These are phyloP conservation scores for Neotoma lepida DNA, from an alignment of 2,113 vertebrate species.

Conservation along the genomic window DNA sequence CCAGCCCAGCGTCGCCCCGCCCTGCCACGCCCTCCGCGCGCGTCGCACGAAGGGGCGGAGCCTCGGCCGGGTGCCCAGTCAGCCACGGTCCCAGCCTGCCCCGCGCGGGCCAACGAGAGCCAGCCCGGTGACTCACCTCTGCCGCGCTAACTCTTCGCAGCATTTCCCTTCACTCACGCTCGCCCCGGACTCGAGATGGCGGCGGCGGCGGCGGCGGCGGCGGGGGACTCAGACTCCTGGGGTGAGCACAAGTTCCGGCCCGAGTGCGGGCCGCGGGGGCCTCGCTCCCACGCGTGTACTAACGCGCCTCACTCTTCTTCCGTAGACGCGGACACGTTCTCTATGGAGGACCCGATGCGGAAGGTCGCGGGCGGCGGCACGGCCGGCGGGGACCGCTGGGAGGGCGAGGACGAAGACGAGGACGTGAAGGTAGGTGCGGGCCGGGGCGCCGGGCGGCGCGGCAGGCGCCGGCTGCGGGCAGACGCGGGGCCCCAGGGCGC, in stretches of 20 bases:
- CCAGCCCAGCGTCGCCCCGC: background rate
- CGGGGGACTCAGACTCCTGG: constrained; percentile 92
- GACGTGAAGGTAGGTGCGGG: constrained; percentile 90
- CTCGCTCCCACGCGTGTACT: background rate
- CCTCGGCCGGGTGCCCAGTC: background rate
- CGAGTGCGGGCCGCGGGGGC: constrained; percentile 75
- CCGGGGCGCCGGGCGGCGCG: background rate
- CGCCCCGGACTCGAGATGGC: constrained; percentile 75
- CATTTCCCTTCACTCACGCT: constrained; percentile 49
- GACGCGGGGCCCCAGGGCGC: background rate
- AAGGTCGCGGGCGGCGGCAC: constrained; percentile 77
- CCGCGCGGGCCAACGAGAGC: constrained; percentile 75
- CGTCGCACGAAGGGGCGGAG: constrained; percentile 40
- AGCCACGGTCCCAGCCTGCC: constrained; percentile 79
- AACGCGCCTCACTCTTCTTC: constrained; percentile 67
- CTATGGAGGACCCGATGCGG: constrained; percentile 86
- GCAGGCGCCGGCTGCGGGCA: background rate
- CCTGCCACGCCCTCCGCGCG: background rate
- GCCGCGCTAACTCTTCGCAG: constrained; percentile 39
- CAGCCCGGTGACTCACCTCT: constrained; percentile 70
- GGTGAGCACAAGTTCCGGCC: constrained; percentile 86
- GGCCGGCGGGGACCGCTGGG: constrained; percentile 89
- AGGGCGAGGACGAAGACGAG: constrained; percentile 95
- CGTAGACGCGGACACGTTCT: constrained; percentile 92
- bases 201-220: constrained; percentile 80